Percentiles rank a stretch among this genome's conserved stretches.
phyloP scores from a whole-genome alignment of 2,888 invertebrate species.

The Scaptomyza tumidula region DNA sequence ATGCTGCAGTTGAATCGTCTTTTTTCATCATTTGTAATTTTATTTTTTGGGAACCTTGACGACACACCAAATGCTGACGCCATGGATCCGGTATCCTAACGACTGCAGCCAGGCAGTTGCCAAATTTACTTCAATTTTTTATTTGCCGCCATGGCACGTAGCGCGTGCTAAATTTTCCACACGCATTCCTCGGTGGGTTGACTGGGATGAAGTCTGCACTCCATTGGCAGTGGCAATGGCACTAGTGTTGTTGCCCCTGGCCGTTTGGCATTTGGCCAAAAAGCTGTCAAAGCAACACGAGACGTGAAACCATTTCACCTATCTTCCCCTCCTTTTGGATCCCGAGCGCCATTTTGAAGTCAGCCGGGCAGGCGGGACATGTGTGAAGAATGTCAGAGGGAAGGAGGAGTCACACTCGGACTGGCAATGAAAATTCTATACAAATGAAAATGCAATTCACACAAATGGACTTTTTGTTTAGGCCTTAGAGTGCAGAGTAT shows the following conservation, averaged over 20 bases:
- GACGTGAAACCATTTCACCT: conserved; percentile 45
- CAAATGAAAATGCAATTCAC: conserved; percentile 80
- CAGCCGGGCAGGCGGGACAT: conserved; percentile 41
- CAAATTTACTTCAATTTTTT: conserved; percentile 79
- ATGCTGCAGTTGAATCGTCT: conserved; percentile 56
- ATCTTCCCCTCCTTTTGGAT: neutral
- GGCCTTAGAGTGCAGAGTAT: conserved; percentile 28
- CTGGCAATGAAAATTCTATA: conserved; percentile 77
- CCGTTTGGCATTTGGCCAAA: conserved; percentile 72
- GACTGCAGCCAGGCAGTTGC: conserved; percentile 71
- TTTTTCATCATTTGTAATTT: conserved; percentile 27
- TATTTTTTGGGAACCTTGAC: conserved; percentile 51
- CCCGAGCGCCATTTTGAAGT: conserved; percentile 31
- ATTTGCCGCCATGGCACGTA: conserved; percentile 73
- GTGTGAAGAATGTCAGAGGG: conserved; percentile 58
- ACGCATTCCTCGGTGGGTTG: conserved; percentile 67
- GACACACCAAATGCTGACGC: conserved; percentile 63
- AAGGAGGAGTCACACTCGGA: conserved; percentile 43
- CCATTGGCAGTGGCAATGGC: conserved; percentile 36
- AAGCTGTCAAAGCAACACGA: conserved; percentile 78
- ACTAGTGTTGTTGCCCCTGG: conserved; percentile 38
- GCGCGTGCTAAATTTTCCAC: conserved; percentile 78
- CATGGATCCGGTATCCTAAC: conserved; percentile 55
- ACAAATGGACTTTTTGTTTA: conserved; percentile 60
- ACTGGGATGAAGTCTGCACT: conserved; percentile 35